phyloP scores from a whole-genome alignment of 2,888 invertebrate species.

The Eupsilia transversa region DNA sequence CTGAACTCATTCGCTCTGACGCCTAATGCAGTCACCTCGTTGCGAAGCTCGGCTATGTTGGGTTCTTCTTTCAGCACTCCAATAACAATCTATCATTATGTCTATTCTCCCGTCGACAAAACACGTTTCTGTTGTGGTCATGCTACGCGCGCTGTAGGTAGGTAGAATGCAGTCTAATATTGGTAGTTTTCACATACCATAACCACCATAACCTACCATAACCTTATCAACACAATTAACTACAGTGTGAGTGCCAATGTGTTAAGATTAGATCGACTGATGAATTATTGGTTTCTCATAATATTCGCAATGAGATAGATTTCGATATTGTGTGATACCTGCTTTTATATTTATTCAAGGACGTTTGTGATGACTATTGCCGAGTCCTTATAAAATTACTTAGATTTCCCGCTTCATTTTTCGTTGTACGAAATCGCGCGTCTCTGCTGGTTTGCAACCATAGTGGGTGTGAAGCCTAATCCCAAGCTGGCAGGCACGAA shows the following conservation, averaged over 20 bases:
- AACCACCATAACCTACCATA: too few relatives aligned
- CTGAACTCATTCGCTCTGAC: background rate
- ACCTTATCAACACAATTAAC: background rate
- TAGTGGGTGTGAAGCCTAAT: constrained; percentile 7
- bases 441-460: background rate
- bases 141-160: too few relatives aligned
- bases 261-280: background rate
- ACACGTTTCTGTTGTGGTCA: too few relatives aligned
- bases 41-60: background rate
- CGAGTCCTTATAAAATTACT: background rate
- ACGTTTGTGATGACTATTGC: background rate
- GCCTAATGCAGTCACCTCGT: background rate
- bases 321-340: background rate
- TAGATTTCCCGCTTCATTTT: background rate
- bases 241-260: background rate
- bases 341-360: background rate
- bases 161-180: background rate
- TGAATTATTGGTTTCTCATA: background rate
- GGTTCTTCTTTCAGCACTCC: background rate
- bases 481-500: constrained; percentile 6
- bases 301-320: background rate
- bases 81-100: too few relatives aligned
- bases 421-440: background rate
- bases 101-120: too few relatives aligned
- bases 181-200: background rate